phyloP scores from a whole-genome alignment of 1,140 invertebrate species.

The Zaprionus ornatus region DNA sequence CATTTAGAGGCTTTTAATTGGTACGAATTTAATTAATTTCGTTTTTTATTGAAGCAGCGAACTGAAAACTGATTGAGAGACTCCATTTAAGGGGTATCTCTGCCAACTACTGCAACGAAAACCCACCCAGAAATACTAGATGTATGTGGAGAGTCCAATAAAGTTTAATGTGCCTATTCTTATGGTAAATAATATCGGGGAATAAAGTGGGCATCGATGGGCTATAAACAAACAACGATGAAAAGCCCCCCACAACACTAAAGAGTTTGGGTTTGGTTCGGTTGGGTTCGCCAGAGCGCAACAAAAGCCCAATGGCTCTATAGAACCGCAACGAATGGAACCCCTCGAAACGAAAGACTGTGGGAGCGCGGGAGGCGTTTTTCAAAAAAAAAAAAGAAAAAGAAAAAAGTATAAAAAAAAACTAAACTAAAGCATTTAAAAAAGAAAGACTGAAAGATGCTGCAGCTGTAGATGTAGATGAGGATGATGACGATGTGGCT shows the following conservation, averaged over 20 bases:
- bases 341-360: constrained; percentile 36
- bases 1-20: constrained; percentile 44
- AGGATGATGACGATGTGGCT: constrained; percentile 58
- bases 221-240: constrained; percentile 69
- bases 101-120: constrained; percentile 38
- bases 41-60: constrained; percentile 16
- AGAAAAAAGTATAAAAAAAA: constrained; percentile 35
- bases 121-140: constrained; percentile 59
- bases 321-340: constrained; percentile 60
- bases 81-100: constrained; percentile 9
- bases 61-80: background rate
- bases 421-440: constrained; percentile 73
- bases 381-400: constrained; percentile 33
- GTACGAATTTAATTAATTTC: constrained; percentile 35
- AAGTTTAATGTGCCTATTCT: constrained; percentile 70
- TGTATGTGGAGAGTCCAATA: constrained; percentile 48
- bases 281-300: constrained; percentile 33
- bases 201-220: constrained; percentile 44
- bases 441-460: constrained; percentile 57
- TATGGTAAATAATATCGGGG: constrained; percentile 64
- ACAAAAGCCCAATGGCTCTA: constrained; percentile 76
- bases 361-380: constrained; percentile 78
- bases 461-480: constrained; percentile 55
- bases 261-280: constrained; percentile 27
- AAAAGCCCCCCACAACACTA: constrained; percentile 29